These are phyloP conservation scores for Lucilia sericata DNA, from an alignment of 1,140 invertebrate genomes.

Conservation along the genomic window DNA sequence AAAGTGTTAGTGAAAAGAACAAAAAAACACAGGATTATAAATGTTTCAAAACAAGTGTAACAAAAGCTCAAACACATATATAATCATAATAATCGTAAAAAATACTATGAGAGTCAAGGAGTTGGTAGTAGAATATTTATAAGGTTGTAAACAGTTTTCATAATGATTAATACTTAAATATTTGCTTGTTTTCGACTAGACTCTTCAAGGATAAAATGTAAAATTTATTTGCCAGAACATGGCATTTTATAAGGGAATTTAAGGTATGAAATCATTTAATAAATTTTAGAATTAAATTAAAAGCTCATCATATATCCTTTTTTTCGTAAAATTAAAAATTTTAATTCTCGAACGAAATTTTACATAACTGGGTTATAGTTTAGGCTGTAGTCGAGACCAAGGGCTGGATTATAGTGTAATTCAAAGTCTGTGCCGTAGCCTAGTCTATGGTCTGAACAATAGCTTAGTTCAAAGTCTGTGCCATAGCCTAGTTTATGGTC, in stretches of 20 bases:
- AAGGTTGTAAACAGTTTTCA: slow-evolving; percentile 34
- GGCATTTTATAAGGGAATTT: no score
- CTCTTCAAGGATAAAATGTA: no score
- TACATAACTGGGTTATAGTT: no score
- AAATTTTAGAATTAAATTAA: background rate
- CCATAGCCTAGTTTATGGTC: no score
- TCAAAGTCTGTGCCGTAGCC: no score
- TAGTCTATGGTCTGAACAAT: no score
- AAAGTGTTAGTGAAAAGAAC: background rate
- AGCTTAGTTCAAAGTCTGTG: no score
- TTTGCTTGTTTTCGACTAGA: no score
- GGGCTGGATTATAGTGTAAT: no score
- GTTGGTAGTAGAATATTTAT: background rate
- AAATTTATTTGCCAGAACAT: no score
- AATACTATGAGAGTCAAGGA: background rate
- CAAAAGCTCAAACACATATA: background rate
- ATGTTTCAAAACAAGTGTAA: slow-evolving; percentile 16
- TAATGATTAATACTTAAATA: slow-evolving; percentile 35
- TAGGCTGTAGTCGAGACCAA: no score
- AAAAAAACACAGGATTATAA: slow-evolving; percentile 10
- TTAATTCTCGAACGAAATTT: background rate
- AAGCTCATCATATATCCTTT: background rate
- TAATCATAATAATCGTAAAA: slow-evolving; percentile 19
- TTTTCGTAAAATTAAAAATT: background rate
- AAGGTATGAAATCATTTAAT: background rate